phyloP scores from a whole-genome alignment of 2,797 vertebrate species.

The Brachyrhaphis roseni region DNA sequence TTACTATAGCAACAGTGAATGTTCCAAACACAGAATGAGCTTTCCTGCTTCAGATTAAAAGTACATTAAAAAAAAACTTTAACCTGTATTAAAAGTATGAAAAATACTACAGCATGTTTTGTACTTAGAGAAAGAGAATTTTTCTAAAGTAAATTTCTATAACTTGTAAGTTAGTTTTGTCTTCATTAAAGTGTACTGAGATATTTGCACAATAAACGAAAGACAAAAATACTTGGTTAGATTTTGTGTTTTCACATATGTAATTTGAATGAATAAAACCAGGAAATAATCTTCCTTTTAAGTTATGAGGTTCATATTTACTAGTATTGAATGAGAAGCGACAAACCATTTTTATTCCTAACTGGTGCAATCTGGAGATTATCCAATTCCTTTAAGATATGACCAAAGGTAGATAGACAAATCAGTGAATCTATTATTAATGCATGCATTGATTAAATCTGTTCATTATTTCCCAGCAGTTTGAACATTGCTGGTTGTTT shows the following conservation, averaged over 20 bases:
- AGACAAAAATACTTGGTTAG: too few relatives aligned
- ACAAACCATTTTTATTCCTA: neutral
- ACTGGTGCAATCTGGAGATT: neutral
- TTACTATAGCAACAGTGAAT: too few relatives aligned
- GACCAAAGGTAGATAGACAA: neutral
- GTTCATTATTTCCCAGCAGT: neutral
- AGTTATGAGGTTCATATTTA: neutral
- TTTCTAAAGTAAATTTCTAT: too few relatives aligned
- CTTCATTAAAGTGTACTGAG: too few relatives aligned
- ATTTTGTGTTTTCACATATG: too few relatives aligned
- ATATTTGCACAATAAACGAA: too few relatives aligned
- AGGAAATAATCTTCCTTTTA: neutral
- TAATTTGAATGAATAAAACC: neutral
- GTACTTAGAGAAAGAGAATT: too few relatives aligned
- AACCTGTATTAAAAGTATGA: neutral
- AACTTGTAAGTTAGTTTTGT: too few relatives aligned
- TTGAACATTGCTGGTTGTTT: slow-evolving; percentile 3
- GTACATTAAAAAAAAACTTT: neutral
- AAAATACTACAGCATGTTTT: too few relatives aligned
- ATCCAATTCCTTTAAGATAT: neutral
- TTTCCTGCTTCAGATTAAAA: neutral
- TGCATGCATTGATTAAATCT: neutral
- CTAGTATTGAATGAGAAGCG: neutral
- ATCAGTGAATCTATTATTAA: neutral
- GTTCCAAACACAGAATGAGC: neutral